phyloP scores from a whole-genome alignment of 1,140 invertebrate genomes.

The Dendrolimus punctatus region DNA sequence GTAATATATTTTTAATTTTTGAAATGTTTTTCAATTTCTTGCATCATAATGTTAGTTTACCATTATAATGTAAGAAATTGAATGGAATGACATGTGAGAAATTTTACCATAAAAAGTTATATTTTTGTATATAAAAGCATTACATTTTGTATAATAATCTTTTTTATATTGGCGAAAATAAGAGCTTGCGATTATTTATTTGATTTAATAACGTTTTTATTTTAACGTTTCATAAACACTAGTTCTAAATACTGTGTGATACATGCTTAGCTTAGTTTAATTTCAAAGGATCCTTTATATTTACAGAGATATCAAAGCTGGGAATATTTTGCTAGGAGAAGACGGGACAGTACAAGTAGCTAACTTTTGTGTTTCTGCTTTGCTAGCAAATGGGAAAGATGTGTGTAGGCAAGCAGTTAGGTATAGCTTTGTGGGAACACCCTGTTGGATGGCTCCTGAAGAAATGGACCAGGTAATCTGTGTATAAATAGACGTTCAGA shows the following conservation, averaged over 20 bases:
- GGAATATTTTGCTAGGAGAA: slow-evolving; percentile 97
- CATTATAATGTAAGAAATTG: too few relatives aligned
- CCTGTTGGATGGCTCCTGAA: slow-evolving; percentile 99
- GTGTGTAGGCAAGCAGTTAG: slow-evolving; percentile 95
- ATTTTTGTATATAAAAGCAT: too few relatives aligned
- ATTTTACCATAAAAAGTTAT: too few relatives aligned
- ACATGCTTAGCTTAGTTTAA: neutral
- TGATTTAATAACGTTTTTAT: too few relatives aligned
- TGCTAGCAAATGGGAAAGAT: slow-evolving; percentile 93
- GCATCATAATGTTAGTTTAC: too few relatives aligned
- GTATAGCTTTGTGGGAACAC: slow-evolving; percentile 97
- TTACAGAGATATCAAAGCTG: slow-evolving; percentile 95
- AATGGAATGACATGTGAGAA: too few relatives aligned
- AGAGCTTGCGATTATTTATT: too few relatives aligned
- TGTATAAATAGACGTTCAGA: slow-evolving; percentile 1
- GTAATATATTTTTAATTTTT: too few relatives aligned
- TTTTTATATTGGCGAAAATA: too few relatives aligned
- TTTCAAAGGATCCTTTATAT: neutral
- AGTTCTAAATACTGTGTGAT: neutral
- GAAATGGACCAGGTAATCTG: slow-evolving; percentile 95
- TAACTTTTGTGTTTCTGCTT: slow-evolving; percentile 94
- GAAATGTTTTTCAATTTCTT: too few relatives aligned
- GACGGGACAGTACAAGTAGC: slow-evolving; percentile 99
- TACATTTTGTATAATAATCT: too few relatives aligned
- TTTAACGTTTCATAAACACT: too few relatives aligned